Evolutionary conservation across 2,888 invertebrate species (phyloP).

Genomic region (Thyatira batis): DNA sequence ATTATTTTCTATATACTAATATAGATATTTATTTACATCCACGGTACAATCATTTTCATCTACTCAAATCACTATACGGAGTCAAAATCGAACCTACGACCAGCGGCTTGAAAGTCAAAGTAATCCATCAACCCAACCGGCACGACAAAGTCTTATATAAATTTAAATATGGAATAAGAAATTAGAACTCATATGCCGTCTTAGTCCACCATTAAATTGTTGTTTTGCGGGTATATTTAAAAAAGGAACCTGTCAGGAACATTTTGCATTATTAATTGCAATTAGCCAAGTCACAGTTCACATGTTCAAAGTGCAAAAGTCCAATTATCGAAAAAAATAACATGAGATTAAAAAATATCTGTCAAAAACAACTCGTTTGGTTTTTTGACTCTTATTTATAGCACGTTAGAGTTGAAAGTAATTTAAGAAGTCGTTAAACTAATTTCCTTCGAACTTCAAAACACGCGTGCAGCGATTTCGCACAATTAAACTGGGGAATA

Average conservation of each 20-base stretch:
- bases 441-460: constrained; percentile 39
- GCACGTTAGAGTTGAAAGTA: background rate
- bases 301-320: constrained; percentile 25
- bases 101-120: too few species aligned
- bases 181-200: too few species aligned
- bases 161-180: too few species aligned
- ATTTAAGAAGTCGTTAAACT: constrained; percentile 5
- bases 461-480: constrained; percentile 73
- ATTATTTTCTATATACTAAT: too few species aligned
- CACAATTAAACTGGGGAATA: constrained; percentile 70
- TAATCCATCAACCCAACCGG: too few species aligned
- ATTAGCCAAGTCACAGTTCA: constrained; percentile 4
- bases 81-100: too few species aligned
- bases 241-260: background rate
- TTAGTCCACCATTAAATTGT: too few species aligned
- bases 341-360: constrained; percentile 8
- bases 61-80: too few species aligned
- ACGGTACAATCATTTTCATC: too few species aligned
- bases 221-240: too few species aligned
- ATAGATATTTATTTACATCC: too few species aligned
- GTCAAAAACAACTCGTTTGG: background rate
- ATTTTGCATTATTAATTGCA: background rate
- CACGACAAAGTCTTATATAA: too few species aligned
- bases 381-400: background rate
- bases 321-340: constrained; percentile 37